These are phyloP conservation scores for Cotesia chilonis DNA, from an alignment of 1,140 invertebrate genomes.

Conservation along the genomic window DNA sequence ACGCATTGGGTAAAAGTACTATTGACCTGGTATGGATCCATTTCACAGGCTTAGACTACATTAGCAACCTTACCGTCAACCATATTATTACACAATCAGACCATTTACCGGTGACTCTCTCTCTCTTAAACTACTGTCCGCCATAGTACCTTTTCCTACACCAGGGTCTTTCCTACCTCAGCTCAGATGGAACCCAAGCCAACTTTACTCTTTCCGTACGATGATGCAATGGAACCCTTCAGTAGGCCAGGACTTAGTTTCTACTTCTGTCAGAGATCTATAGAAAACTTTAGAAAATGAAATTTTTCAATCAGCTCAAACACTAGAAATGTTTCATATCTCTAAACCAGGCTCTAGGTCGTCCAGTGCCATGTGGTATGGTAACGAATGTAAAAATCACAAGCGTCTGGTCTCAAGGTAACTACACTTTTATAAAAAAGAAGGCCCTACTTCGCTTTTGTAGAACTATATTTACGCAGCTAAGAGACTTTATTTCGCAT, in stretches of 20 bases:
- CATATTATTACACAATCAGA: constrained; percentile 13
- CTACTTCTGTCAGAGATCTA: constrained; percentile 1
- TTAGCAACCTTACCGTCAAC: not conserved
- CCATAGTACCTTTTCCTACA: not conserved
- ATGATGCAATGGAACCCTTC: constrained; percentile 3
- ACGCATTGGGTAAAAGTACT: not conserved
- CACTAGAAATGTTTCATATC: not conserved
- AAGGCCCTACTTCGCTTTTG: no score
- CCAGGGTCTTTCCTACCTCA: no score
- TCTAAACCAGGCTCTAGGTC: no score
- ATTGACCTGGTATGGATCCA: constrained; percentile 21
- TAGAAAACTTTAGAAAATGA: not conserved
- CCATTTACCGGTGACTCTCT: constrained; percentile 4
- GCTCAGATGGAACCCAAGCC: not conserved
- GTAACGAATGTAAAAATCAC: not conserved
- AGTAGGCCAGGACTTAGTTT: constrained; percentile 4
- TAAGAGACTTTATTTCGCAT: no score
- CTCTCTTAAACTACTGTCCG: not conserved
- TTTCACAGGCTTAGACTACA: not conserved
- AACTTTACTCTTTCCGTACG: not conserved
- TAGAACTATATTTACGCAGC: no score
- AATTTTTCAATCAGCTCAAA: constrained; percentile 5
- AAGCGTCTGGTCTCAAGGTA: not conserved
- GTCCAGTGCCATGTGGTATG: not conserved
- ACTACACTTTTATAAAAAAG: no score